Base-by-base conservation (phyloP, 2,888 invertebrate genomes). In the Galeopsomyia nigrocyanea region DNA sequence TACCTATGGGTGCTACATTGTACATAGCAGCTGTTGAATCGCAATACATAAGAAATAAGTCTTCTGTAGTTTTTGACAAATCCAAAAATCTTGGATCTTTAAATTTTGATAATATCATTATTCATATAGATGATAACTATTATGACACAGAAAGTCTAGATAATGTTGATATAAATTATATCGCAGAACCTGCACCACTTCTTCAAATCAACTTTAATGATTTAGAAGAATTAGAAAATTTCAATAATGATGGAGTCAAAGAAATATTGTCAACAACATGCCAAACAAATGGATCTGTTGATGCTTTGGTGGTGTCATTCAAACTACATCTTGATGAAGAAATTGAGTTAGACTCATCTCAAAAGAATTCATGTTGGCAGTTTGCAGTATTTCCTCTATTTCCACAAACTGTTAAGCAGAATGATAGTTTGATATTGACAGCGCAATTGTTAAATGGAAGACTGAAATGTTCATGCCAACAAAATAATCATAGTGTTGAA, bases 291-390 rank as follows among this genome's bases (percentile, higher is more conserved):
- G 93, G 92, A 2, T 86, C 84, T 62, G 82, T 94, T 16, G 91
- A 94, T 86, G 90, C 90, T 26, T 85, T 93, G 58, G 90, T 91
- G 64, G 89, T 93, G 50, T 94, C 93, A 92, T 95, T 95, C 82
- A 90, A 92, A 80, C 87, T 95, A 71, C 87, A 92, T 81, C 87
- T 95, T 61, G 90, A 92, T 78, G 90, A 91, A 10, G 88, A 89
- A 51, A 88, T 90, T 47, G 87, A 85, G 0, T 86, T 94, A 51
- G 90, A 91, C 63, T 92, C 92, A 10, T 88, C 91, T 75, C 92
- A 93, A 2, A 87, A 83, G 69, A 85, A 87, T 39, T 83, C 89
- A 75, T 94, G 94, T 79, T 95, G 95, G 95, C 94, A 95, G 81
- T 93, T 94, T 82, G 93, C 93, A 9, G 87, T 95, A 51, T 93